These are phyloP conservation scores for Petrolisthes cinctipes DNA, from an alignment of 2,888 invertebrate species.

Conservation along the genomic window DNA sequence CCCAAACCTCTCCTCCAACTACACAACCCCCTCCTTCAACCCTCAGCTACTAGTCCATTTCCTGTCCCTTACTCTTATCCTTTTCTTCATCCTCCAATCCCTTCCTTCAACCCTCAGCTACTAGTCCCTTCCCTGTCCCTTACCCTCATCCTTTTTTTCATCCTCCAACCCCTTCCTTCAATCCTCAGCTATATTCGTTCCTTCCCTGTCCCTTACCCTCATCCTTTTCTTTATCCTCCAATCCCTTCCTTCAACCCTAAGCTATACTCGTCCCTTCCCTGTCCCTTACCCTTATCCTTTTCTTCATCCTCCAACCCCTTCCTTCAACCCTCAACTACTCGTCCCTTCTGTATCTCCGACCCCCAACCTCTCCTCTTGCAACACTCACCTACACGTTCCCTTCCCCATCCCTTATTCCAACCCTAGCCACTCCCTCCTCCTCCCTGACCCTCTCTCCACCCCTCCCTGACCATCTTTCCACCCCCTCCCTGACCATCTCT, in stretches of 20 bases:
- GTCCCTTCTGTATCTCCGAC: neutral
- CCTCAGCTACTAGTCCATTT: too few species aligned
- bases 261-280: too few species aligned
- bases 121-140: neutral
- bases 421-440: neutral
- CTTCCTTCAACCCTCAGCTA: neutral
- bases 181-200: neutral
- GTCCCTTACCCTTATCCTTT: neutral
- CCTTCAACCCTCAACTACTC: neutral
- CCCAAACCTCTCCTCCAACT: too few species aligned
- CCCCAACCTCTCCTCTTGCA: neutral
- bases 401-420: too few species aligned
- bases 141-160: neutral
- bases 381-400: too few species aligned
- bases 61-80: neutral
- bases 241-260: too few species aligned
- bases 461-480: too few species aligned
- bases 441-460: too few species aligned
- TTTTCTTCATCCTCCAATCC: neutral
- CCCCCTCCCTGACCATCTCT: too few species aligned
- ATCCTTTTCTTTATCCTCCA: neutral
- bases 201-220: neutral
- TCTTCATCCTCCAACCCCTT: neutral
- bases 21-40: too few species aligned
- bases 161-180: neutral